Evolutionary conservation across 2,797 vertebrate species (phyloP).

Genomic region (Onychomys torridus): DNA sequence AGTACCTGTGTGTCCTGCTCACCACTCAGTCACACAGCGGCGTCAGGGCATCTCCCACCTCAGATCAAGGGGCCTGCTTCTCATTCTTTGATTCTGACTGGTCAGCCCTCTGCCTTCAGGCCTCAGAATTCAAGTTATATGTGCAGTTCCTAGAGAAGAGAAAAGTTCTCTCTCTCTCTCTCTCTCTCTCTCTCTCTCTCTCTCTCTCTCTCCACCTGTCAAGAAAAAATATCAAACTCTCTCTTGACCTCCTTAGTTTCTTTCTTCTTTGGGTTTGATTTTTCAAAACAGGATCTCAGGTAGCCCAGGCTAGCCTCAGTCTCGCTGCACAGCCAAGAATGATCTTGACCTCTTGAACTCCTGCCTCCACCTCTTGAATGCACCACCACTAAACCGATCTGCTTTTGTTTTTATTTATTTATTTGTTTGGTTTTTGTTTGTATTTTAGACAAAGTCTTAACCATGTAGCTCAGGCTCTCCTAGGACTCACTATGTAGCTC

Average conservation of each 20-base stretch:
- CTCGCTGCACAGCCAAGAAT: neutral
- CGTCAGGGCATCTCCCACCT: neutral
- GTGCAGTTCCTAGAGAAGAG: neutral
- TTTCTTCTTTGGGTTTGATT: neutral
- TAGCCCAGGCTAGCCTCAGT: neutral
- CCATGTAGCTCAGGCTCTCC: neutral
- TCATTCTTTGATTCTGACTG: neutral
- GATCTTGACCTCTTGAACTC: neutral
- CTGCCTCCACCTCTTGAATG: neutral
- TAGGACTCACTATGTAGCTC: neutral
- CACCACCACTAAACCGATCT: neutral
- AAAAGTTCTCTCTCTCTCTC: neutral
- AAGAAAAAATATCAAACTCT: neutral
- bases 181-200: neutral
- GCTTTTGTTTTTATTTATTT: neutral
- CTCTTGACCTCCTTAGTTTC: neutral
- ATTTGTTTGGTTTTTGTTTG: neutral
- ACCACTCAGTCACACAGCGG: neutral
- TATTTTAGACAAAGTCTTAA: neutral
- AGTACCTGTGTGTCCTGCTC: neutral
- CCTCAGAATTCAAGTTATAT: neutral
- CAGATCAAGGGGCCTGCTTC: accelerated
- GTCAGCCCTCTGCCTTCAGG: neutral
- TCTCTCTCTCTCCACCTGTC: neutral
- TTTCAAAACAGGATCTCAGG: neutral